Evolutionary conservation across 2,888 invertebrate species (phyloP), one percentile per base, ranked within the genome.

Genomic region (Zele albiditarsus): DNA sequence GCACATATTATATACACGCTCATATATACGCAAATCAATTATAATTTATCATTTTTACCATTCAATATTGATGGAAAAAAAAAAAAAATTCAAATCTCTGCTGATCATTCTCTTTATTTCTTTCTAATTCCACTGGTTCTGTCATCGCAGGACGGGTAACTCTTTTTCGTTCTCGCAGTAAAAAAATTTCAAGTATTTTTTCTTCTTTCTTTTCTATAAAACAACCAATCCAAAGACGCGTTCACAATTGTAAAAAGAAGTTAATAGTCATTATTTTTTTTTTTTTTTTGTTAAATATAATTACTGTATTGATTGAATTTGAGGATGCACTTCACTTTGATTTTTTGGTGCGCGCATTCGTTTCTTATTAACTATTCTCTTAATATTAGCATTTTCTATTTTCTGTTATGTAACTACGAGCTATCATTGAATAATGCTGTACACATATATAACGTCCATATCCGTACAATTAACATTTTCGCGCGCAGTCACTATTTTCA

Each of bases 281-380:
- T 73, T 53, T 69, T 33, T 20, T 10, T 53, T 67, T 42, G 66
- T 65, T 75, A 58, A 33, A 60, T 73, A 46, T 70, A 25, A 74
- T 33, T 60, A 53, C 66, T 46, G 57, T 69, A 25, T 12, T 27
- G 66, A 53, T 46, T 10, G 33, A 42, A 4, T 23, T n/a, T 14
- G 23, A 42, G 42, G 68, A 8, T 53, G 53, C 23, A 53, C 53
- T 53, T 1, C 53, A 53, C 6, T 53, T 53, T 53, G n/a, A 20
- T 53, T 53, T 53, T 53, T 53, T 23, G 53, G 53, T 53, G 53
- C 23, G 53, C 23, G 53, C 53, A 23, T 20, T 20, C 2, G 20
- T 53, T 20, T 23, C 20, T 53, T 53, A 23, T 23, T n/a, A 53
- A 53, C 6, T 53, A 53, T 53, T 23, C 8, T 8, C n/a, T 53